Evolutionary conservation across 2,888 invertebrate species (phyloP).

Genomic region (Actias luna): DNA sequence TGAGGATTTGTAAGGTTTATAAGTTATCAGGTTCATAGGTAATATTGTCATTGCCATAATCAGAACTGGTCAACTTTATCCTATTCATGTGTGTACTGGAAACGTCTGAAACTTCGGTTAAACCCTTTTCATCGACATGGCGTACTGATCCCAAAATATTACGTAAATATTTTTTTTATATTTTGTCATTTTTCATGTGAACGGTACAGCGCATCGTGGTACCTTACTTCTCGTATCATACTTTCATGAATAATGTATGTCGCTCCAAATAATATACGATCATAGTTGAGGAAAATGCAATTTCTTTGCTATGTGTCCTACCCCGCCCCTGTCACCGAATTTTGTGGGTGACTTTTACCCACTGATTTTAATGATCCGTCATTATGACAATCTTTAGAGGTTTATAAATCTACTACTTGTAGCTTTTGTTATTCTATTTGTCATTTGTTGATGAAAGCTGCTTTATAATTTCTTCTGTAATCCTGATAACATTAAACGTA

Average conservation of each 20-base stretch:
- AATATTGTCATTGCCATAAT: too few species aligned
- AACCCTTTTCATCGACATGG: too few species aligned
- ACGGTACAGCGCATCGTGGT: constrained; percentile 53
- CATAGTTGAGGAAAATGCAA: constrained; percentile 71
- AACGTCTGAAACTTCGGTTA: too few species aligned
- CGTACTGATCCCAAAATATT: too few species aligned
- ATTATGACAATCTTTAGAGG: not conserved
- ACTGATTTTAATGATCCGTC: not conserved
- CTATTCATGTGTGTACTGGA: too few species aligned
- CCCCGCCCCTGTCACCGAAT: constrained; percentile 25
- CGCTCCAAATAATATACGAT: constrained; percentile 77
- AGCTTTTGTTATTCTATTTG: too few species aligned
- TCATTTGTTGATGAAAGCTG: too few species aligned
- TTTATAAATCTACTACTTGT: not conserved
- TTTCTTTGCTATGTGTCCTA: constrained; percentile 68
- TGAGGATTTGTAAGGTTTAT: too few species aligned
- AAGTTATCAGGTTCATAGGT: too few species aligned
- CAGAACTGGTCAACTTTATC: too few species aligned
- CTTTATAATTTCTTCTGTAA: too few species aligned
- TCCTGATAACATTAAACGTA: too few species aligned
- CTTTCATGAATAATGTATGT: constrained; percentile 73
- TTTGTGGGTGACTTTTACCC: constrained; percentile 16
- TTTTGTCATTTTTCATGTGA: constrained; percentile 18
- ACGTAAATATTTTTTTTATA: not conserved
- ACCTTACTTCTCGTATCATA: constrained; percentile 74